phyloP scores from a whole-genome alignment of 2,888 invertebrate species.

The Incurvaria masculella region DNA sequence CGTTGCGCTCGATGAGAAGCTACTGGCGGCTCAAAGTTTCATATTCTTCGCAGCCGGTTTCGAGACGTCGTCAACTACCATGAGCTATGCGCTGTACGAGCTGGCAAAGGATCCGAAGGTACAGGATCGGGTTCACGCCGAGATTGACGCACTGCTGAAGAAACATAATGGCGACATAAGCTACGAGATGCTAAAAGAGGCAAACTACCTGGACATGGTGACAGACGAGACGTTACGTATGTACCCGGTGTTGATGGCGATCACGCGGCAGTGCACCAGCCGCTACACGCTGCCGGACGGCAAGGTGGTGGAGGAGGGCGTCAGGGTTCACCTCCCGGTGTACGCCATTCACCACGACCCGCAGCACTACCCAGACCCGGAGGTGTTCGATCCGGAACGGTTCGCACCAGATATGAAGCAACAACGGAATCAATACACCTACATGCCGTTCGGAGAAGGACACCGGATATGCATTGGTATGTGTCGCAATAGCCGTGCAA shows the following conservation, averaged over 20 bases:
- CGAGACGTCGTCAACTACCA: slow-evolving; percentile 12
- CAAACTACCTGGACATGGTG: slow-evolving; percentile 12
- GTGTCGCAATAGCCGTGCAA: too few relatives aligned
- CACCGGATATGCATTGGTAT: slow-evolving; percentile 10
- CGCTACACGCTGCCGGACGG: slow-evolving; percentile 13
- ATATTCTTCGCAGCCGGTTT: slow-evolving; percentile 26
- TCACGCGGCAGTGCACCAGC: slow-evolving; percentile 9
- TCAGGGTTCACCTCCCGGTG: slow-evolving; percentile 14
- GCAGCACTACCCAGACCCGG: slow-evolving; percentile 14
- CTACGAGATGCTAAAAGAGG: slow-evolving; percentile 12
- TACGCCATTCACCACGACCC: slow-evolving; percentile 14
- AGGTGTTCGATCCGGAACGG: slow-evolving; percentile 10
- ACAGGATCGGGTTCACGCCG: slow-evolving; percentile 8
- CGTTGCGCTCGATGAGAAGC: slow-evolving; percentile 23
- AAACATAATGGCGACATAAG: slow-evolving; percentile 7
- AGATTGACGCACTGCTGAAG: slow-evolving; percentile 11
- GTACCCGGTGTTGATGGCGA: slow-evolving; percentile 10
- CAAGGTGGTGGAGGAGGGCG: slow-evolving; percentile 9
- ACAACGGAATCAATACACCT: slow-evolving; percentile 7
- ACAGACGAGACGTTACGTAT: slow-evolving; percentile 12
- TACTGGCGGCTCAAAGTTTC: slow-evolving; percentile 40
- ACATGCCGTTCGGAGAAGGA: slow-evolving; percentile 10
- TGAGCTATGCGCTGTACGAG: slow-evolving; percentile 12
- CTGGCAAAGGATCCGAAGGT: slow-evolving; percentile 12
- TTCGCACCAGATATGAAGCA: slow-evolving; percentile 9